These are phyloP conservation scores for Distichodus sexfasciatus DNA, from an alignment of 2,797 vertebrate species.

Conservation along the genomic window DNA sequence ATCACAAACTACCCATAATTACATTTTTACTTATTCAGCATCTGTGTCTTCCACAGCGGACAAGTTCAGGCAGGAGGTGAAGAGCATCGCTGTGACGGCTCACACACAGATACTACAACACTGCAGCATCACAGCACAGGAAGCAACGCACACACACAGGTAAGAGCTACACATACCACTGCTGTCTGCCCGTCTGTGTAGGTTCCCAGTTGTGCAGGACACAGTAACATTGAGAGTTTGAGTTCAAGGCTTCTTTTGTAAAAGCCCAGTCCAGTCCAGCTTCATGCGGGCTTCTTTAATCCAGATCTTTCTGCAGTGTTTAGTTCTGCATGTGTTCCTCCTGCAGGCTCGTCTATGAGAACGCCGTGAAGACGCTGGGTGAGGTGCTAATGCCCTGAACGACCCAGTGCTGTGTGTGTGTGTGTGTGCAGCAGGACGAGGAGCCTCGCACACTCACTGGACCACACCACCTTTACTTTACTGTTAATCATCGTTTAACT, in stretches of 20 bases:
- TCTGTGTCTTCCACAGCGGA: slow-evolving; percentile 59
- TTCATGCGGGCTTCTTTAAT: no score
- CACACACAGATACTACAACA: slow-evolving; percentile 72
- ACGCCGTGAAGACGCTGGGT: slow-evolving; percentile 78
- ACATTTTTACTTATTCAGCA: no score
- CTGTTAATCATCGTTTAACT: no score
- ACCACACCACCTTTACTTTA: no score
- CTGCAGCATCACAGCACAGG: slow-evolving; percentile 64
- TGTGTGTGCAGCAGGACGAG: neutral
- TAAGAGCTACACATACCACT: no score
- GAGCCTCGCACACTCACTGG: neutral
- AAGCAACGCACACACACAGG: slow-evolving; percentile 43
- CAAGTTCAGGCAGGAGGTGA: slow-evolving; percentile 68
- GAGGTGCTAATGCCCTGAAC: slow-evolving; percentile 72
- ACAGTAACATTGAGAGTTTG: no score
- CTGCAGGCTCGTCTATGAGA: slow-evolving; percentile 80
- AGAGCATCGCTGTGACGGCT: slow-evolving; percentile 70
- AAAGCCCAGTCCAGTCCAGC: no score
- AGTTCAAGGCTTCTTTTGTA: no score
- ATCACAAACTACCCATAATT: no score
- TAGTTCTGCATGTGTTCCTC: slow-evolving; percentile 51
- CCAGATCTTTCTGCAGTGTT: neutral
- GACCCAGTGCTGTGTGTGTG: neutral
- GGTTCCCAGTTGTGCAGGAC: no score
- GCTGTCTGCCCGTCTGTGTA: no score